These are phyloP conservation scores for Phaethornis superciliosus DNA, from an alignment of 2,113 vertebrate genomes.

Conservation along the genomic window DNA sequence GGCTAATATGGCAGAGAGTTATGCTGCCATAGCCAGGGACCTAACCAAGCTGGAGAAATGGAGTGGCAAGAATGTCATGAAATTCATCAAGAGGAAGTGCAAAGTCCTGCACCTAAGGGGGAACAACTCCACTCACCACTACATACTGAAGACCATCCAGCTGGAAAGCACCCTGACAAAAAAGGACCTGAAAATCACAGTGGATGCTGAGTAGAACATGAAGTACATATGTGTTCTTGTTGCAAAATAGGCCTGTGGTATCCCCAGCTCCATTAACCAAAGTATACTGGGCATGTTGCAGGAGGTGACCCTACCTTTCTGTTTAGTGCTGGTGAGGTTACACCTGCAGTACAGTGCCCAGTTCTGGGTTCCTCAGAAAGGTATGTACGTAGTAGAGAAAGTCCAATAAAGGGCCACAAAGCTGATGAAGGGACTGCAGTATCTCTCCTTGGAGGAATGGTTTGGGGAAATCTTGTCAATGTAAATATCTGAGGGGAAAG, in stretches of 20 bases:
- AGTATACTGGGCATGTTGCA: neutral
- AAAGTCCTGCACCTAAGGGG: neutral
- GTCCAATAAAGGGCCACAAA: accelerated
- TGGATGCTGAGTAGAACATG: neutral
- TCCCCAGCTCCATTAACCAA: neutral
- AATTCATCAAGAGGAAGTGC: neutral
- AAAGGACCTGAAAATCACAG: neutral
- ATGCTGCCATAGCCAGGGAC: too few relatives aligned
- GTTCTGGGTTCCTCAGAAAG: neutral
- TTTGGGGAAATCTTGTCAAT: neutral
- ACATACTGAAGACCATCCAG: neutral
- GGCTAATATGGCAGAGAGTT: neutral
- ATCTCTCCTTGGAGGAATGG: neutral
- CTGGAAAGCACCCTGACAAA: neutral
- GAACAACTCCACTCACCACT: neutral
- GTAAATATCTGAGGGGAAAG: neutral
- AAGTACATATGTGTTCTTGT: neutral
- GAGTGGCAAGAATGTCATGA: neutral
- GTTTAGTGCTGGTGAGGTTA: neutral
- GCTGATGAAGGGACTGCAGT: neutral
- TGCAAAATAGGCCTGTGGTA: neutral
- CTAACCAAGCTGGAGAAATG: neutral
- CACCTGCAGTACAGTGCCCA: too few relatives aligned
- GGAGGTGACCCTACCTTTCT: neutral
- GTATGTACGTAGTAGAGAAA: neutral